These are phyloP conservation scores for Drosophila dives DNA, from an alignment of 2,888 invertebrate species.

Conservation along the genomic window DNA sequence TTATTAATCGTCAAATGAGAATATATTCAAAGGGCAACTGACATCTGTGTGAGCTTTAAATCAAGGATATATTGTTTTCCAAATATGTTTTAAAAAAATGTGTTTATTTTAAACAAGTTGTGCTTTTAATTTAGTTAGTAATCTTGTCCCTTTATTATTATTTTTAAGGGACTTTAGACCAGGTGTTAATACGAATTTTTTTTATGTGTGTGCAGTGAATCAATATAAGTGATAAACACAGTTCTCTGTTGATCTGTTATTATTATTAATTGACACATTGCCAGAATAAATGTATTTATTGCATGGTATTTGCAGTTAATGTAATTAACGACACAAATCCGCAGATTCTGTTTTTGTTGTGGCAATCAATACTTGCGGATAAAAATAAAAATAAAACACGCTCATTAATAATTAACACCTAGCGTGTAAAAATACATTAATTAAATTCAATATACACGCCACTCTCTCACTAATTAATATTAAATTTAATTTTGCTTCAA, in stretches of 20 bases:
- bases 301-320: slow-evolving; percentile 23
- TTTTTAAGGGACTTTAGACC: neutral
- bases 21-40: neutral
- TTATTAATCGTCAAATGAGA: neutral
- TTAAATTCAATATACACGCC: slow-evolving; percentile 67
- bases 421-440: slow-evolving; percentile 68
- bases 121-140: neutral
- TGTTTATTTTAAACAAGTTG: no score
- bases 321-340: slow-evolving; percentile 48
- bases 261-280: slow-evolving; percentile 24
- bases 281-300: slow-evolving; percentile 50
- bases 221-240: neutral
- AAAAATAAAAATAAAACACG: slow-evolving; percentile 20
- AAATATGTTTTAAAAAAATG: neutral
- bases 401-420: slow-evolving; percentile 70
- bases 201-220: neutral
- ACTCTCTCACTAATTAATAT: slow-evolving; percentile 66
- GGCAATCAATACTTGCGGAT: slow-evolving; percentile 13
- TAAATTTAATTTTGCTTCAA: slow-evolving; percentile 58
- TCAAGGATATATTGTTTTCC: slow-evolving; percentile 6
- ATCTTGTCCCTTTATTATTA: neutral
- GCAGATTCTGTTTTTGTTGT: slow-evolving; percentile 24
- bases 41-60: neutral
- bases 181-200: neutral
- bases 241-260: neutral